Conservation (phyloP, 2,797 vertebrate species). For the Coreius guichenoti region DNA sequence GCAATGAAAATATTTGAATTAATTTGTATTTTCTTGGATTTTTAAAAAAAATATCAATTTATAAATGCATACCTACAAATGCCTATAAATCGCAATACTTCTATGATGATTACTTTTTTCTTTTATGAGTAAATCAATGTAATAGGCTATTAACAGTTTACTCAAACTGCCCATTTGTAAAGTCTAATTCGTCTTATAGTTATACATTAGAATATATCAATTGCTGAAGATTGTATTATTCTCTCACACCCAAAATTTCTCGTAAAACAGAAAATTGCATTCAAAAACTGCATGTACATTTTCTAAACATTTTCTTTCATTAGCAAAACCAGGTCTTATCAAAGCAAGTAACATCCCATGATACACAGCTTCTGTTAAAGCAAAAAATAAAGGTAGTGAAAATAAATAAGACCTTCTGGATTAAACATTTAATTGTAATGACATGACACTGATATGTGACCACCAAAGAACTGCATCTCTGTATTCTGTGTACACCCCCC, state of each 20-base stretch:
- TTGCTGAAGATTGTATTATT: neutral
- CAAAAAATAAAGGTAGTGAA: neutral
- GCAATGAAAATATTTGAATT: neutral
- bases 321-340: neutral
- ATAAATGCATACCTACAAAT: no score
- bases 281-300: neutral
- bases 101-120: neutral
- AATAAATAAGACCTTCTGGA: conserved; percentile 6
- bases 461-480: conserved; percentile 3
- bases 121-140: neutral
- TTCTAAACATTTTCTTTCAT: neutral
- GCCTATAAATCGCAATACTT: no score
- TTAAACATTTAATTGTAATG: neutral
- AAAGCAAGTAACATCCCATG: neutral
- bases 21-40: no score
- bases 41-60: no score
- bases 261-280: neutral
- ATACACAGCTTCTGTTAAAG: neutral
- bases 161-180: neutral
- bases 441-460: neutral
- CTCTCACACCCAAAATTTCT: no score
- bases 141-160: neutral
- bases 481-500: conserved; percentile 11
- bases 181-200: neutral
- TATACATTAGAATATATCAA: neutral